Percentiles rank a stretch among this genome's conserved stretches.
These are phyloP conservation scores for Eonycteris spelaea DNA, from an alignment of 2,113 vertebrate species.

Conservation along the genomic window DNA sequence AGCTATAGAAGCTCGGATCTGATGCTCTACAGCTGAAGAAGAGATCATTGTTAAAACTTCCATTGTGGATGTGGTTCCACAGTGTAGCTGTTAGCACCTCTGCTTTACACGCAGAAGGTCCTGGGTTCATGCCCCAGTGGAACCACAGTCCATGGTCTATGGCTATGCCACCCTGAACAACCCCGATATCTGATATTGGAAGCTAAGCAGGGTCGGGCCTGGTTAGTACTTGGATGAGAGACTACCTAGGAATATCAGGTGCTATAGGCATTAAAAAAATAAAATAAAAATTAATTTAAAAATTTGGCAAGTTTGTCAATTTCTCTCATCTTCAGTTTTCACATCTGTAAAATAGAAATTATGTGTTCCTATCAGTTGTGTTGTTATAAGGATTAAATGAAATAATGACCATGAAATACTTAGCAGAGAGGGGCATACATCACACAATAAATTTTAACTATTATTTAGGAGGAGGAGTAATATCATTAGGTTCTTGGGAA, in stretches of 20 bases:
- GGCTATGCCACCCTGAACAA: no score
- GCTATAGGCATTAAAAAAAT: no score
- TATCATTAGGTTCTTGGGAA: not conserved
- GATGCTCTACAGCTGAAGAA: constrained; percentile 79
- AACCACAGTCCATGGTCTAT: no score
- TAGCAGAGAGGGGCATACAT: not conserved
- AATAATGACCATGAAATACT: not conserved
- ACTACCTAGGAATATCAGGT: no score
- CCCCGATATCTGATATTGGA: no score
- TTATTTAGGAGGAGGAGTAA: not conserved
- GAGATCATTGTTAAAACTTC: constrained; percentile 86
- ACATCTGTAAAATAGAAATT: not conserved
- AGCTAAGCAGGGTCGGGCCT: no score
- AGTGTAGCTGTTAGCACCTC: no score
- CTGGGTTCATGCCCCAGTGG: no score
- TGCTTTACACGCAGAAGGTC: no score
- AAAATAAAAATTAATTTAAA: not conserved
- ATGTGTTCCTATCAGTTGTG: not conserved
- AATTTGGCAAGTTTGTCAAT: not conserved
- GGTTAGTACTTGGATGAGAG: no score
- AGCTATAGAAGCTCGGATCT: not conserved
- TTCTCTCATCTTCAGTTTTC: not conserved
- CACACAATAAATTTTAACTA: not conserved
- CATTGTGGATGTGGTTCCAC: constrained; percentile 61
- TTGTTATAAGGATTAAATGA: not conserved